Conservation (phyloP, 2,113 vertebrate species). For the Tricholaema leucomelas region DNA sequence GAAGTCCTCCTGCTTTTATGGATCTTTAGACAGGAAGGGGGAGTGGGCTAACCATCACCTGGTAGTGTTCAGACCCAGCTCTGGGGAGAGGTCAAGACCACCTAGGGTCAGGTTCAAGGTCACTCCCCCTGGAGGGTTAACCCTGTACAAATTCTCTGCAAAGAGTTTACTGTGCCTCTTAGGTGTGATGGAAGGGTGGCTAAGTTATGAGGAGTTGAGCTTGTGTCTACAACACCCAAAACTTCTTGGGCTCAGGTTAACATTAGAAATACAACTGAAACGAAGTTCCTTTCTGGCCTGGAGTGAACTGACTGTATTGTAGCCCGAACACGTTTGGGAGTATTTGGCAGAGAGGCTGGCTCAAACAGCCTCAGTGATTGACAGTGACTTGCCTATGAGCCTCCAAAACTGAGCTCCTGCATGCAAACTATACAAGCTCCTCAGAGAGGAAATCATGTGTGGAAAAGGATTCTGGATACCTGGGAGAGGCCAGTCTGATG, state of each 20-base stretch:
- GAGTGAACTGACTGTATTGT: neutral
- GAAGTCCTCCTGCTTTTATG: too few relatives aligned
- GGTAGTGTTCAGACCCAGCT: too few relatives aligned
- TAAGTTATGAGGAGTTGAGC: neutral
- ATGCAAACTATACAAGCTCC: neutral
- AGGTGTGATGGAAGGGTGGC: too few relatives aligned
- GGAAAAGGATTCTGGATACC: neutral
- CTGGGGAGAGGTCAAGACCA: too few relatives aligned
- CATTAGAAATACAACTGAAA: neutral
- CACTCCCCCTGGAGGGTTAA: too few relatives aligned
- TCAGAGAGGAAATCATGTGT: neutral
- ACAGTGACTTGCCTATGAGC: neutral
- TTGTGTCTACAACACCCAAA: neutral
- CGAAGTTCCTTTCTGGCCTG: neutral
- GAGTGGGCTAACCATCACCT: too few relatives aligned
- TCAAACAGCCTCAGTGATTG: neutral
- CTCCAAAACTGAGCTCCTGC: neutral
- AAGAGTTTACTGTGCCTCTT: too few relatives aligned
- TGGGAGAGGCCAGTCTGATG: neutral
- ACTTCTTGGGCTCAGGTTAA: neutral
- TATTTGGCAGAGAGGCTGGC: neutral
- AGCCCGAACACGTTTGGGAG: neutral
- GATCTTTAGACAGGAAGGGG: too few relatives aligned
- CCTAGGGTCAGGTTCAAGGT: too few relatives aligned
- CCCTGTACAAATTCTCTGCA: too few relatives aligned